Conservation (phyloP, 1,140 invertebrate genomes). For the Zaprionus lachaisei region DNA sequence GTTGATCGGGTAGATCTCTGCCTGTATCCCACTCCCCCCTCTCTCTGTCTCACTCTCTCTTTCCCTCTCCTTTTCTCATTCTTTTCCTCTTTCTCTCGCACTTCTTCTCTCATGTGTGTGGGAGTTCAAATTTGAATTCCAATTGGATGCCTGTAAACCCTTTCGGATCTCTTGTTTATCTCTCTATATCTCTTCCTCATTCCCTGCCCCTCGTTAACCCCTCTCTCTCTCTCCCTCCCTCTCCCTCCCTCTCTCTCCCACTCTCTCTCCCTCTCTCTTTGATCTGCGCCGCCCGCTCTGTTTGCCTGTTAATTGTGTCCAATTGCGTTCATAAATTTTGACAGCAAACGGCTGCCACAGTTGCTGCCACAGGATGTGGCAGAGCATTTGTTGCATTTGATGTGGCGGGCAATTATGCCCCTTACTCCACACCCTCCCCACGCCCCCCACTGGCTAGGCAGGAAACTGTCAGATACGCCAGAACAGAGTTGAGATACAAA, state of each 20-base stretch:
- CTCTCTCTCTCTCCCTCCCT: background rate
- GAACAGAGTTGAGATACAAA: slow-evolving; percentile 49
- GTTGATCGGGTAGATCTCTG: background rate
- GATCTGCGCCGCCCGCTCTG: slow-evolving; percentile 27
- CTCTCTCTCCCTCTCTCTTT: slow-evolving; percentile 2
- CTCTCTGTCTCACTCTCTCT: background rate
- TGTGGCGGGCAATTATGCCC: slow-evolving; percentile 68
- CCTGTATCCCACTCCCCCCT: background rate
- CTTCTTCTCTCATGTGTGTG: background rate
- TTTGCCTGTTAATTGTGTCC: slow-evolving; percentile 44
- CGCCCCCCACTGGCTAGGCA: slow-evolving; percentile 25
- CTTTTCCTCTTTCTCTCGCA: background rate
- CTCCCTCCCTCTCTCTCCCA: background rate
- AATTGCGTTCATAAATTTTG: slow-evolving; percentile 71
- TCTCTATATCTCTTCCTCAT: background rate
- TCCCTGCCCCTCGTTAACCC: too few species aligned
- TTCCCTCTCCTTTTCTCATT: background rate
- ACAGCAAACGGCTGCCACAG: slow-evolving; percentile 70
- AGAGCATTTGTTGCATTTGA: slow-evolving; percentile 68
- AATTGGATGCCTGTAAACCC: background rate
- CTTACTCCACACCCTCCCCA: background rate
- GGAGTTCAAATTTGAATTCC: background rate
- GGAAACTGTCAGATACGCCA: slow-evolving; percentile 58
- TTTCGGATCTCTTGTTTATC: background rate
- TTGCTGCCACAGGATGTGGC: slow-evolving; percentile 71